Percentiles rank a stretch among this genome's conserved stretches.
Conservation (phyloP, 30 jellyfish, hydroid and myxozoan species). For the Aurelia aurita complex sp. Pacific region DNA sequence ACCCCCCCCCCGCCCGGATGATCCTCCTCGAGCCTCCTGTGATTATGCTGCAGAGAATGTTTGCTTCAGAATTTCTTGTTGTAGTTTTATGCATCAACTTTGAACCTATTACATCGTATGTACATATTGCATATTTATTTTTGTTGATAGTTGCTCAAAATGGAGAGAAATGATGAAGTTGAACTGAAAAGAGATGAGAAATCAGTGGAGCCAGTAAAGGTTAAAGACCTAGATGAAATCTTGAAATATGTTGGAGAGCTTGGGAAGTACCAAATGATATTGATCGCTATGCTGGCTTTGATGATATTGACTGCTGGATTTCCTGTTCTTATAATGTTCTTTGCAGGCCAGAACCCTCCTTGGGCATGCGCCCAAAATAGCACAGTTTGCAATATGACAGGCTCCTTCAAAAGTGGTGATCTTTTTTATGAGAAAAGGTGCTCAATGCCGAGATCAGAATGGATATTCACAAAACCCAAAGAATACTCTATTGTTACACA, state of each 20-base stretch:
- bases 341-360: slow-evolving; percentile 96
- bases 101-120: too few species aligned
- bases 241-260: slow-evolving; percentile 87
- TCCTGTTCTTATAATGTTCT: slow-evolving; percentile 85
- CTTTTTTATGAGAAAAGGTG: slow-evolving; percentile 44
- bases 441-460: slow-evolving; percentile 69
- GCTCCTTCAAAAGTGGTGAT: slow-evolving; percentile 37
- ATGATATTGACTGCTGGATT: slow-evolving; percentile 75
- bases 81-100: too few species aligned
- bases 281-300: slow-evolving; percentile 57
- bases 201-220: background rate
- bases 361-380: slow-evolving; percentile 91
- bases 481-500: slow-evolving; percentile 82
- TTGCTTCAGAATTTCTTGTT: too few species aligned
- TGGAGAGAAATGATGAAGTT: slow-evolving; percentile 7
- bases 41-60: too few species aligned
- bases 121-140: too few species aligned
- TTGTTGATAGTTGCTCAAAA: background rate
- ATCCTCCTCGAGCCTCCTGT: too few species aligned
- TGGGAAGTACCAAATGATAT: slow-evolving; percentile 80
- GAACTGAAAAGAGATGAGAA: slow-evolving; percentile 1
- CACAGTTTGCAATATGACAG: slow-evolving; percentile 74
- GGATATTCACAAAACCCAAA: slow-evolving; percentile 71
- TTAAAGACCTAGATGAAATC: slow-evolving; percentile 64
- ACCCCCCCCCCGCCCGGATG: too few species aligned